Evolutionary conservation across 2,797 vertebrate species (phyloP).

Genomic region (Limosa lapponica): DNA sequence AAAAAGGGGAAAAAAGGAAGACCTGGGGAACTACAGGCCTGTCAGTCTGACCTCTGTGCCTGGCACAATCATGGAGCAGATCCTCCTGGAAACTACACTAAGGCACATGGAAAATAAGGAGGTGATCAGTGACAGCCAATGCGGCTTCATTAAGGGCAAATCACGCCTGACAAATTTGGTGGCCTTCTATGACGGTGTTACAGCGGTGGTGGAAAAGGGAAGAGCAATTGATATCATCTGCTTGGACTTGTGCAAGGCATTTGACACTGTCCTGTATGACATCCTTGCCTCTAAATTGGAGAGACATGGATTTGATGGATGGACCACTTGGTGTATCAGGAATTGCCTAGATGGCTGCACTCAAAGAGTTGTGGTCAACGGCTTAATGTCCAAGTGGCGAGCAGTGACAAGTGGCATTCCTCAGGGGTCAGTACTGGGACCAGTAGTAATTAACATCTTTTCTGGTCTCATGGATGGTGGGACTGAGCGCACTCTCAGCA

Average conservation of each 20-base stretch:
- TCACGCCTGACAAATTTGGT: neutral
- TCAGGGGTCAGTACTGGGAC: neutral
- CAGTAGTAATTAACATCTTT: neutral
- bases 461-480: neutral
- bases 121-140: neutral
- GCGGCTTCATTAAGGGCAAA: neutral
- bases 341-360: neutral
- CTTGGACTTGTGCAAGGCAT: neutral
- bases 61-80: neutral
- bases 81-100: neutral
- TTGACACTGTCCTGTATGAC: neutral
- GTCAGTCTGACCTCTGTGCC: neutral
- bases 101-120: neutral
- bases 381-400: neutral
- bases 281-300: neutral
- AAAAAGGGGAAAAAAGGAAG: neutral
- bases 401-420: neutral
- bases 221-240: neutral
- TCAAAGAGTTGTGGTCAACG: neutral
- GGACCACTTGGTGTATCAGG: neutral
- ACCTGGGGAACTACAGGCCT: neutral
- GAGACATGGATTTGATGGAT: neutral
- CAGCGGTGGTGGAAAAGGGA: neutral
- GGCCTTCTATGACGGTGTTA: neutral
- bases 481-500: neutral